phyloP scores from a whole-genome alignment of 2,888 invertebrate species.

The Cepaea hortensis region DNA sequence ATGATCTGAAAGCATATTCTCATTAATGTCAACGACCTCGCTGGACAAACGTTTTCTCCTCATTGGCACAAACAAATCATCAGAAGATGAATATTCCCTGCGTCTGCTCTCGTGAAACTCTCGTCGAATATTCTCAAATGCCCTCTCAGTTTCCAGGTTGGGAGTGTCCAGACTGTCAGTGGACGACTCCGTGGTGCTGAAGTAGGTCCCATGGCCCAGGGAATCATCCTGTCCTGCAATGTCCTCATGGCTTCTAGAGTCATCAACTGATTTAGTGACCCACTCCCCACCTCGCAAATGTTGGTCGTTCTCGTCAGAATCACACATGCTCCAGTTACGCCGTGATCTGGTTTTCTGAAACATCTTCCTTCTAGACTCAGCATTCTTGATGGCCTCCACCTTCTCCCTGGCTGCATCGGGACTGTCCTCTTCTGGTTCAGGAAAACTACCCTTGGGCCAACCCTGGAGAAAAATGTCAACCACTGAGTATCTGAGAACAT shows the following conservation, averaged over 20 bases:
- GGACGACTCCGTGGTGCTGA: conserved; percentile 56
- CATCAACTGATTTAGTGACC: conserved; percentile 41
- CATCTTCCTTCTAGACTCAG: conserved; percentile 54
- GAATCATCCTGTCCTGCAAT: neutral
- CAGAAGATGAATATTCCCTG: conserved; percentile 15
- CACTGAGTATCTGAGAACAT: neutral
- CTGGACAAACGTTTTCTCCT: conserved; percentile 23
- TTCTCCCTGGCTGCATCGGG: conserved; percentile 24
- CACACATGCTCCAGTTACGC: conserved; percentile 46
- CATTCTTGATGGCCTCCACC: conserved; percentile 38
- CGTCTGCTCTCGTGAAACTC: conserved; percentile 52
- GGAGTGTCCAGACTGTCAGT: conserved; percentile 55
- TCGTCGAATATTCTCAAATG: conserved; percentile 55
- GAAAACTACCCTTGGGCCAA: conserved; percentile 37
- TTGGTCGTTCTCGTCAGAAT: conserved; percentile 33
- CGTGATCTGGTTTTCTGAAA: conserved; percentile 53
- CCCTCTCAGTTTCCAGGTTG: conserved; percentile 35
- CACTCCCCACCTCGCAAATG: neutral
- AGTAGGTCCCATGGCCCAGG: conserved; percentile 50
- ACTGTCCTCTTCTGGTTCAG: conserved; percentile 30
- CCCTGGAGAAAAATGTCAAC: conserved; percentile 11
- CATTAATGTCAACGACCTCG: neutral
- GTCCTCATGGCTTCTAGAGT: conserved; percentile 24
- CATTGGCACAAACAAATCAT: conserved; percentile 33
- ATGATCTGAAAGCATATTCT: conserved; percentile 31